Conservation (phyloP, 1,140 invertebrate species). For the Polyergus mexicanus region DNA sequence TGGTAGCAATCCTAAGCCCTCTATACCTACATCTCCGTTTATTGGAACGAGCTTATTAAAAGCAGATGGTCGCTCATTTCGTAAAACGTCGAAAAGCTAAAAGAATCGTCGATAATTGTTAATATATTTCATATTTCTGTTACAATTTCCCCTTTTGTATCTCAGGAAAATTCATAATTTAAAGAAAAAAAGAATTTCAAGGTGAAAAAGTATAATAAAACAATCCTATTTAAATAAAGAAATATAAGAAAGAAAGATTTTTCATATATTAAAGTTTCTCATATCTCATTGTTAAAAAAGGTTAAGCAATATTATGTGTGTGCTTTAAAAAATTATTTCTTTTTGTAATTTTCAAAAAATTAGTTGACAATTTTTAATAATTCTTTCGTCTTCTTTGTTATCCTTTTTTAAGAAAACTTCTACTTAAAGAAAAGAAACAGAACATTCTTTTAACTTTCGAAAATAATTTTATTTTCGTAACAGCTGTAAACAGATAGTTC, state of each 20-base stretch:
- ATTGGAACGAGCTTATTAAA: constrained; percentile 92
- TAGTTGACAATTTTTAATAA: no score
- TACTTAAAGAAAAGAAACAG: no score
- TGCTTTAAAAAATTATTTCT: no score
- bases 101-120: constrained; percentile 10
- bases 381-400: no score
- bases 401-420: no score
- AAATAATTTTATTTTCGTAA: no score
- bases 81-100: constrained; percentile 86
- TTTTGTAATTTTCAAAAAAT: no score
- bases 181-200: background rate
- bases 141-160: background rate
- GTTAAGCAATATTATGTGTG: no score
- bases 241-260: background rate
- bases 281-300: no score
- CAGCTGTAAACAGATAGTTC: no score
- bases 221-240: background rate
- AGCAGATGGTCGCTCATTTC: constrained; percentile 83
- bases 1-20: constrained; percentile 88
- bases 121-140: background rate
- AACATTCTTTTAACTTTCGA: no score
- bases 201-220: background rate
- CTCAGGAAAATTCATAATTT: background rate
- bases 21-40: constrained; percentile 91
- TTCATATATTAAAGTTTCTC: no score